Conservation (phyloP, 2,797 vertebrate genomes). For the Sebastes trivittatus region DNA sequence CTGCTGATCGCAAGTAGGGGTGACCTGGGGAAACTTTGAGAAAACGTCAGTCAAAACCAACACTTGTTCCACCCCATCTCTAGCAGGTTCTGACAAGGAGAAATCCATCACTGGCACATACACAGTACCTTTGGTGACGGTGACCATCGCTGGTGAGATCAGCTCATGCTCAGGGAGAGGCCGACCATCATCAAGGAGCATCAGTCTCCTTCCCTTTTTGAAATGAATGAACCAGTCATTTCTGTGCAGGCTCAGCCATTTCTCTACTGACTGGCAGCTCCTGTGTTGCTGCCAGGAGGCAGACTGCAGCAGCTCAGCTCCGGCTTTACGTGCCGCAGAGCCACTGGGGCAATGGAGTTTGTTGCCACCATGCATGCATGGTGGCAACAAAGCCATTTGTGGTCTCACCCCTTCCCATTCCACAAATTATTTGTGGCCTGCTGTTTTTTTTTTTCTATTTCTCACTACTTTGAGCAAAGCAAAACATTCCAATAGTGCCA, state of each 20-base stretch:
- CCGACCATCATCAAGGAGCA: not conserved
- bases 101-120: not conserved
- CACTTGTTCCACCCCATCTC: not conserved
- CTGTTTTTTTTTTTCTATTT: slow-evolving; percentile 16
- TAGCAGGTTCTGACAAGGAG: not conserved
- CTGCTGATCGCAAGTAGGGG: no score
- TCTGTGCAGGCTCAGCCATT: slow-evolving; percentile 42
- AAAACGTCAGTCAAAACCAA: not conserved
- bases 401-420: slow-evolving; percentile 22
- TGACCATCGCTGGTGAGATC: not conserved
- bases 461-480: slow-evolving; percentile 22
- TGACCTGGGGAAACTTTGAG: not conserved
- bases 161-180: not conserved
- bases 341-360: slow-evolving; percentile 28
- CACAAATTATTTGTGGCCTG: slow-evolving; percentile 18
- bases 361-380: not conserved
- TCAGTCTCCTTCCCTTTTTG: not conserved
- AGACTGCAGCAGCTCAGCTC: slow-evolving; percentile 42
- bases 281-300: slow-evolving; percentile 46
- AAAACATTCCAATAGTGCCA: slow-evolving; percentile 1
- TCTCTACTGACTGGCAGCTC: slow-evolving; percentile 53
- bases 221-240: slow-evolving; percentile 41
- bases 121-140: not conserved
- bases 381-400: not conserved
- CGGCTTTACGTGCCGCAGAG: slow-evolving; percentile 33